phyloP scores from a whole-genome alignment of 2,113 vertebrate species.

The Motacilla tschutschensis region DNA sequence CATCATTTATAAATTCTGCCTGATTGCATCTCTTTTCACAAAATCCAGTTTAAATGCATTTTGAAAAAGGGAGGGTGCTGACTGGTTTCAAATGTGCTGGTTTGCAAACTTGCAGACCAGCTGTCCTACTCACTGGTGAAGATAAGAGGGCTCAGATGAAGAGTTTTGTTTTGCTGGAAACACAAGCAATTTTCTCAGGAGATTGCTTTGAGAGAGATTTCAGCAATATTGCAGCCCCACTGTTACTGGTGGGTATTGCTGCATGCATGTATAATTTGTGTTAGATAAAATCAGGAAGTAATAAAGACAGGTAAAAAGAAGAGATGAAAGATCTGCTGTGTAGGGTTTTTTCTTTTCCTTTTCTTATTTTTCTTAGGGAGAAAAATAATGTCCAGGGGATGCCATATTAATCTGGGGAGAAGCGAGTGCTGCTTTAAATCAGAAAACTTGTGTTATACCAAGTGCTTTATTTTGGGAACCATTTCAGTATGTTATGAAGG shows the following conservation, averaged over 20 bases:
- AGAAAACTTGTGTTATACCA: conserved; percentile 30
- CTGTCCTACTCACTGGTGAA: conserved; percentile 23
- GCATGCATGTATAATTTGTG: background rate
- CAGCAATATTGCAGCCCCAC: conserved; percentile 16
- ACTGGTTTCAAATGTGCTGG: background rate
- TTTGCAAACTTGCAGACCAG: conserved; percentile 30
- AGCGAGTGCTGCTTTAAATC: conserved; percentile 28
- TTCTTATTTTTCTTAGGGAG: background rate
- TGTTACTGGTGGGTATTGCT: conserved; percentile 3
- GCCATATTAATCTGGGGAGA: background rate
- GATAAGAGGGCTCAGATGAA: conserved; percentile 40
- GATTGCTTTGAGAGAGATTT: conserved; percentile 37
- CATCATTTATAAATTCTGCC: background rate
- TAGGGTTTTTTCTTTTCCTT: background rate
- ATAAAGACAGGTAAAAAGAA: conserved; percentile 25
- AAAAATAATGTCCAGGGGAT: conserved; percentile 10
- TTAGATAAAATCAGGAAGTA: conserved; percentile 58
- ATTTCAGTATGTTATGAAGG: conserved; percentile 59
- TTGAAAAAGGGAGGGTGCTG: background rate
- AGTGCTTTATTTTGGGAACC: conserved; percentile 54
- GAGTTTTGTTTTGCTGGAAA: conserved; percentile 21
- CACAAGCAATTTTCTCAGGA: conserved; percentile 28
- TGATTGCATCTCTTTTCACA: background rate
- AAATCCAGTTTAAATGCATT: conserved; percentile 1
- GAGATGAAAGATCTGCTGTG: background rate